These are phyloP conservation scores for Gymnogyps californianus DNA, from an alignment of 2,113 vertebrate species.

Conservation along the genomic window DNA sequence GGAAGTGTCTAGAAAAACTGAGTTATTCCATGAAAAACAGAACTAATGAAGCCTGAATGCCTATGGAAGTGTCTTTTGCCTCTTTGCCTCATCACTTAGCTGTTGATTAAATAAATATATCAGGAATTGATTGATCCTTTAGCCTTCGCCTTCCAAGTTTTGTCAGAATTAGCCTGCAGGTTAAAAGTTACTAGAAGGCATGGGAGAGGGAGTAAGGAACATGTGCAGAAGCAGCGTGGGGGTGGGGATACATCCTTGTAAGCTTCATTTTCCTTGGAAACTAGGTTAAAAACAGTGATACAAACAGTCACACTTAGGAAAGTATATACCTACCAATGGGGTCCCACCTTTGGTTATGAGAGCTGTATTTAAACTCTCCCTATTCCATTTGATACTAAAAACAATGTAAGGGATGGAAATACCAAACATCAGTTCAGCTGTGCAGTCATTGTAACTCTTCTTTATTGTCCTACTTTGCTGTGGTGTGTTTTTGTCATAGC, in stretches of 20 bases:
- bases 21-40: neutral
- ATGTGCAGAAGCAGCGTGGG: accelerated
- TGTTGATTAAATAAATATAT: neutral
- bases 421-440: neutral
- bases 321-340: accelerated
- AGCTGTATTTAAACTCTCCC: neutral
- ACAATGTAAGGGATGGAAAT: neutral
- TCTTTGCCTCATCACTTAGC: neutral
- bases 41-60: neutral
- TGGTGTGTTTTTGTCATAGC: neutral
- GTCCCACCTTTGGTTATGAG: neutral
- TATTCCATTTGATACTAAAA: neutral
- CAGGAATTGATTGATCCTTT: neutral
- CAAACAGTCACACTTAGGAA: neutral
- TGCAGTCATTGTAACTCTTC: neutral
- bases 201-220: neutral
- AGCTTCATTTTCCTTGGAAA: neutral
- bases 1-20: neutral
- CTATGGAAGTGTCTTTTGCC: neutral
- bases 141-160: neutral
- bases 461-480: neutral
- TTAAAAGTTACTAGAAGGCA: neutral
- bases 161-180: neutral
- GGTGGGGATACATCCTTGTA: neutral
- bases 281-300: neutral